phyloP scores from a whole-genome alignment of 2,113 vertebrate genomes.

The Agapornis roseicollis region DNA sequence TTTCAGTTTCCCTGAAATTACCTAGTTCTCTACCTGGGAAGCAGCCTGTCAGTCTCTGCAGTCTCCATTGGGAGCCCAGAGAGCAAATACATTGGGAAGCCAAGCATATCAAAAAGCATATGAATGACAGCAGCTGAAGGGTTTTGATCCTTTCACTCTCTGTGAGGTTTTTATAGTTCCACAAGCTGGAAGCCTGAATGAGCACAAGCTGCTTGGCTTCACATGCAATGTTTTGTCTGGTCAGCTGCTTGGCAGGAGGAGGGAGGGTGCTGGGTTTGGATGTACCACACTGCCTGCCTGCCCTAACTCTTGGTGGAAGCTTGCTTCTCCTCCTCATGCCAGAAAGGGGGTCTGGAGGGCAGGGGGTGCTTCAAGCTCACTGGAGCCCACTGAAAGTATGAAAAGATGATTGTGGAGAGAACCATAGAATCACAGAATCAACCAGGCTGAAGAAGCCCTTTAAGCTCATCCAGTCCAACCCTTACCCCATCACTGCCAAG shows the following conservation, averaged over 20 bases:
- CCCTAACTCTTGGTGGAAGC: rapidly evolving
- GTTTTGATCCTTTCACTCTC: neutral
- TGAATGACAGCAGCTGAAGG: neutral
- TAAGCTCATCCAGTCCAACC: neutral
- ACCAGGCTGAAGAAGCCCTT: neutral
- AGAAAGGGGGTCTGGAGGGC: neutral
- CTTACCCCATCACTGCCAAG: neutral
- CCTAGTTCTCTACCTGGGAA: neutral
- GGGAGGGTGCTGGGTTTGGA: neutral
- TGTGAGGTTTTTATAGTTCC: neutral
- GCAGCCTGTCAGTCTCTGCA: neutral
- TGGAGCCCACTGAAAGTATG: neutral
- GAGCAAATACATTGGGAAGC: neutral
- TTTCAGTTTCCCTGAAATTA: neutral
- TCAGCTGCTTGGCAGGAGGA: neutral
- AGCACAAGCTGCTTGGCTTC: neutral
- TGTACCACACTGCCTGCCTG: neutral
- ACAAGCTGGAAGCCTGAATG: neutral
- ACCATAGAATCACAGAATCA: neutral
- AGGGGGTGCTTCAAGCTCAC: neutral
- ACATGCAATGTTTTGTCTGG: neutral
- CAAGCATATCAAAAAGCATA: rapidly evolving
- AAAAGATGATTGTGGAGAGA: neutral
- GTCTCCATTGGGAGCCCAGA: neutral
- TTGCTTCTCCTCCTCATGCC: neutral